These are phyloP conservation scores for Eristalinus sepulchralis DNA, from an alignment of 2,888 invertebrate species.

Conservation along the genomic window DNA sequence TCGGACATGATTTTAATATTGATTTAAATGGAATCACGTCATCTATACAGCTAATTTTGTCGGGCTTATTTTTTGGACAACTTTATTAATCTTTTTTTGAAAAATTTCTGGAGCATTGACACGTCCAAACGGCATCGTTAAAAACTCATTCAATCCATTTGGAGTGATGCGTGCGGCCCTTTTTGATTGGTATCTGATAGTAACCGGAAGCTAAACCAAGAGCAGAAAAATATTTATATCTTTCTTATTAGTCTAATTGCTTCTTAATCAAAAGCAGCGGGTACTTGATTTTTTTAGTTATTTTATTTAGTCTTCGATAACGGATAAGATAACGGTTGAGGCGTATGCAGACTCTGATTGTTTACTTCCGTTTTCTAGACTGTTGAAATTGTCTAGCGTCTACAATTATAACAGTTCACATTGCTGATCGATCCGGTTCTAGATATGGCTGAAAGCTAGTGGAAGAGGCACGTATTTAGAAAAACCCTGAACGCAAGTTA, in stretches of 20 bases:
- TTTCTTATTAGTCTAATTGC: background rate
- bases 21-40: too few relatives aligned
- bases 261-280: conserved; percentile 14
- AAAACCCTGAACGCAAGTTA: background rate
- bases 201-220: conserved; percentile 22
- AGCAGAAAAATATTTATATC: background rate
- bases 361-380: background rate
- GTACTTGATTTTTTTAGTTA: conserved; percentile 1
- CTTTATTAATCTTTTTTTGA: too few relatives aligned
- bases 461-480: background rate
- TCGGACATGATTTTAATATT: background rate
- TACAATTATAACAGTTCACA: background rate
- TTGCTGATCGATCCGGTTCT: background rate
- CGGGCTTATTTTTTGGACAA: conserved; percentile 16
- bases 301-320: background rate
- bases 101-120: too few relatives aligned
- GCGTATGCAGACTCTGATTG: conserved; percentile 16
- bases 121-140: too few relatives aligned
- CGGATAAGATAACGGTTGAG: conserved; percentile 23
- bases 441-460: background rate
- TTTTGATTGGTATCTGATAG: conserved; percentile 27
- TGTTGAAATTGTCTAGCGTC: too few relatives aligned
- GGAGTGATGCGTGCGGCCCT: conserved; percentile 15
- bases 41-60: too few relatives aligned
- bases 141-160: too few relatives aligned